Evolutionary conservation across 2,888 invertebrate species (phyloP).

Genomic region (Hydrotaea diabolus): DNA sequence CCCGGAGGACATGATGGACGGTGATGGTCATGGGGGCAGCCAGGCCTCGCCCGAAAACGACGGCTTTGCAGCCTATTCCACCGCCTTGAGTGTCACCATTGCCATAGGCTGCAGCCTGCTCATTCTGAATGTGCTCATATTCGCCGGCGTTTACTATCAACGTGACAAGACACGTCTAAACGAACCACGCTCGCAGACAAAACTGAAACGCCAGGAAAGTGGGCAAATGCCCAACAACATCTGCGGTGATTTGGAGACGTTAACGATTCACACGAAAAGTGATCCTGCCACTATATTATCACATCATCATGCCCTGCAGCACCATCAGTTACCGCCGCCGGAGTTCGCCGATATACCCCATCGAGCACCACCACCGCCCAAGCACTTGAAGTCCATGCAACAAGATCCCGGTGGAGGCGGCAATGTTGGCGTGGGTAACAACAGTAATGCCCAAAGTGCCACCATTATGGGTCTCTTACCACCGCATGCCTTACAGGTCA

Average conservation of each 20-base stretch:
- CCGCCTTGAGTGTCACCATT: constrained; percentile 94
- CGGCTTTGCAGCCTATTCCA: constrained; percentile 94
- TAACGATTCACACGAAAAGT: constrained; percentile 83
- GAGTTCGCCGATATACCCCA: constrained; percentile 92
- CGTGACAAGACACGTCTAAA: constrained; percentile 90
- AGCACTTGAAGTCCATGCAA: constrained; percentile 82
- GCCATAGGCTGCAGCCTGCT: constrained; percentile 96
- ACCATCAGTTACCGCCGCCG: constrained; percentile 91
- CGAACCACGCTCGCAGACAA: constrained; percentile 82
- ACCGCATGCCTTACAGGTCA: constrained; percentile 89
- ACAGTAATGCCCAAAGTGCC: constrained; percentile 82
- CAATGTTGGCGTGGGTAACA: constrained; percentile 76
- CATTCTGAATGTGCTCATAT: constrained; percentile 95
- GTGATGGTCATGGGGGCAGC: constrained; percentile 78
- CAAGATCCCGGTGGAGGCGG: constrained; percentile 81
- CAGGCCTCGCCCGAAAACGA: constrained; percentile 86
- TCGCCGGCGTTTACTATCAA: constrained; percentile 97
- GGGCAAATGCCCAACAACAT: constrained; percentile 94
- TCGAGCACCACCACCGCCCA: constrained; percentile 89
- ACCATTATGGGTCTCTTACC: constrained; percentile 83
- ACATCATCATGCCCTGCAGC: constrained; percentile 88
- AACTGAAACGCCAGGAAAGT: constrained; percentile 90
- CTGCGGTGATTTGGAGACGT: constrained; percentile 89
- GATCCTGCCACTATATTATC: constrained; percentile 88
- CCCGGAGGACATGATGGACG: constrained; percentile 77